Evolutionary conservation across 2,888 invertebrate species (phyloP), one percentile per base, ranked within the genome.

Genomic region (Lithosia quadra): DNA sequence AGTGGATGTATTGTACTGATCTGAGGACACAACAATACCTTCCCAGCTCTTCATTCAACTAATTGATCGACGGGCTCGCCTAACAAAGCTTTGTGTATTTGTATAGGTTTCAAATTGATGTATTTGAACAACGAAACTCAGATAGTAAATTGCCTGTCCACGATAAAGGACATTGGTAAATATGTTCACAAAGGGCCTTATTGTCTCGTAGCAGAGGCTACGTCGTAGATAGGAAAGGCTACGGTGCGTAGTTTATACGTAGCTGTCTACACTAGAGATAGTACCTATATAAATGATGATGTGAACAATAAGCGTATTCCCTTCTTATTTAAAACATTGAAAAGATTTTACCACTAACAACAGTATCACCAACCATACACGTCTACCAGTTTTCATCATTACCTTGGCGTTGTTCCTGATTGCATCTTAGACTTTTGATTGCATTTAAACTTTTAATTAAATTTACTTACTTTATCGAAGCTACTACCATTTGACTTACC

Each of bases 1-100:
- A 49, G 5, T n/a, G 65, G 70, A 5, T 22, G 63, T 70, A 71
- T 68, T 71, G 74, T 68, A 53, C 67, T 73, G 56, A 68, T 63
- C 49, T 67, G 39, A 71, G 57, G 60, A 57, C 39, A 53, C 21
- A 63, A 69, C 70, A 62, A 62, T 69, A 58, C 34, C 65, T 53
- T 63, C 67, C 13, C 18, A 55, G 34, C 15, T 28, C 43, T 18
- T 57, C 33, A 70, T 66, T 74, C 67, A 71, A 69, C 64, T 59
- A 53, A 63, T 60, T 65, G 36, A 65, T 68, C 18, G 59, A 56
- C 15, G 55, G n/a, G 33, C 57, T 56, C 21, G 33, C 4, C 53
- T 28, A 58, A 68, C 65, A 68, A 60, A 43, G 71, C 55, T 60
- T 55, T 49, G 67, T 56, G 36, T 62, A 43, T 57, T 24, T 55